Evolutionary conservation across 2,113 vertebrate species (phyloP).

Genomic region (Ageneiosus marmoratus): DNA sequence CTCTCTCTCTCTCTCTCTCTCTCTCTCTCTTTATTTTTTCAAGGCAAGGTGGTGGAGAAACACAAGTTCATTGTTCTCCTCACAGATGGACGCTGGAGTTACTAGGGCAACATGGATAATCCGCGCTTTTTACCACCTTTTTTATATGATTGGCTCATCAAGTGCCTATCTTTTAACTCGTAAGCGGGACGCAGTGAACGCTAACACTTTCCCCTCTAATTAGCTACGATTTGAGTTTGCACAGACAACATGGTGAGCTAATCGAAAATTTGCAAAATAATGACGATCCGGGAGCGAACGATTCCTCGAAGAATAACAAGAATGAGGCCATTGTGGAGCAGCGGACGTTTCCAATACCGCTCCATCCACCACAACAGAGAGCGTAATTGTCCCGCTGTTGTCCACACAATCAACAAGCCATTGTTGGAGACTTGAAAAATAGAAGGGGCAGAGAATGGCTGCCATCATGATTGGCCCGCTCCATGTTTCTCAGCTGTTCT

Average conservation of each 20-base stretch:
- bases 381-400: constrained; percentile 95
- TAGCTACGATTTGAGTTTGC: constrained; percentile 91
- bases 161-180: constrained; percentile 96
- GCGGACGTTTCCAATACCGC: constrained; percentile 91
- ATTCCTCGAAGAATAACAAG: constrained; percentile 96
- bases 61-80: constrained; percentile 95
- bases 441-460: constrained; percentile 86
- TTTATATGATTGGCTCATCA: constrained; percentile 90
- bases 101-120: constrained; percentile 99
- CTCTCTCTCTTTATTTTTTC: constrained; percentile 83
- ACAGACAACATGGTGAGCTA: constrained; percentile 95
- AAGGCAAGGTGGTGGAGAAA: constrained; percentile 93
- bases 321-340: constrained; percentile 97
- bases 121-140: constrained; percentile 92
- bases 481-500: constrained; percentile 85
- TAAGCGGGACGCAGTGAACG: constrained; percentile 79
- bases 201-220: constrained; percentile 85
- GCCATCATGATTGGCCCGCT: constrained; percentile 94
- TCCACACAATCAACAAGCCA: constrained; percentile 99
- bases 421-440: constrained; percentile 96
- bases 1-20: constrained; percentile 77
- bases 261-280: constrained; percentile 98
- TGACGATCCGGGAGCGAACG: constrained; percentile 89
- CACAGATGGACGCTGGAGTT: constrained; percentile 98
- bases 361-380: constrained; percentile 91